A percentile compares a stretch with the other conserved stretches of the same genome.
These are phyloP conservation scores for Enteromius radiatus DNA, from an alignment of 2,797 vertebrate genomes.

Conservation along the genomic window DNA sequence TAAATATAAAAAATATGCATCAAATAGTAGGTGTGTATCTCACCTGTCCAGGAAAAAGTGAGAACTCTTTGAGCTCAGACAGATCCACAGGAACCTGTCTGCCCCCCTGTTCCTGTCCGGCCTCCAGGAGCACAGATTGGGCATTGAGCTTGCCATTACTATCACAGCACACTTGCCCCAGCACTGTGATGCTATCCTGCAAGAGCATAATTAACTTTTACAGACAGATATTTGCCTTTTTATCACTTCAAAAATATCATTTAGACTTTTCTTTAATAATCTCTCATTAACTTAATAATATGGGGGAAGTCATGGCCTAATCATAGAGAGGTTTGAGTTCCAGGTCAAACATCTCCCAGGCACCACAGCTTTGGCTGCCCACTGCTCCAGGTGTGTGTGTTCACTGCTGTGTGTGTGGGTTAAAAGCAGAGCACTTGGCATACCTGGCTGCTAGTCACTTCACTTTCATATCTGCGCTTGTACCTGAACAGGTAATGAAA, in stretches of 20 bases:
- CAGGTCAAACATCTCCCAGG: too few species aligned
- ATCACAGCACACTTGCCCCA: constrained; percentile 92
- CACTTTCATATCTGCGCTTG: not conserved
- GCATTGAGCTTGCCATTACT: constrained; percentile 90
- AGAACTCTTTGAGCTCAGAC: constrained; percentile 88
- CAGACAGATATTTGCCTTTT: not conserved
- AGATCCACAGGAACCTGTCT: constrained; percentile 86
- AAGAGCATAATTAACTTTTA: not conserved
- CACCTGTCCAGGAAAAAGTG: constrained; percentile 96
- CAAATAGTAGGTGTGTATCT: constrained; percentile 35
- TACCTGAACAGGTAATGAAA: constrained; percentile 86
- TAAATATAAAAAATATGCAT: not conserved
- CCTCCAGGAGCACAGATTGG: constrained; percentile 88
- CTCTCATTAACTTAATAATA: too few species aligned
- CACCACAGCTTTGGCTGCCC: too few species aligned
- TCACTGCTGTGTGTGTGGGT: too few species aligned
- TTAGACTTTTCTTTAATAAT: not conserved
- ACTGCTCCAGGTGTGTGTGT: too few species aligned
- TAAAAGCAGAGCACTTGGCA: too few species aligned
- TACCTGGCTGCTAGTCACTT: too few species aligned
- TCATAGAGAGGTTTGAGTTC: too few species aligned
- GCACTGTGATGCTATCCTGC: constrained; percentile 82
- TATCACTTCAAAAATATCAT: not conserved
- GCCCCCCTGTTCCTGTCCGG: constrained; percentile 84
- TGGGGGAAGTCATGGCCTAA: too few species aligned